These are phyloP conservation scores for Smutsia temminckii DNA, from an alignment of 2,797 vertebrate genomes.

Conservation along the genomic window DNA sequence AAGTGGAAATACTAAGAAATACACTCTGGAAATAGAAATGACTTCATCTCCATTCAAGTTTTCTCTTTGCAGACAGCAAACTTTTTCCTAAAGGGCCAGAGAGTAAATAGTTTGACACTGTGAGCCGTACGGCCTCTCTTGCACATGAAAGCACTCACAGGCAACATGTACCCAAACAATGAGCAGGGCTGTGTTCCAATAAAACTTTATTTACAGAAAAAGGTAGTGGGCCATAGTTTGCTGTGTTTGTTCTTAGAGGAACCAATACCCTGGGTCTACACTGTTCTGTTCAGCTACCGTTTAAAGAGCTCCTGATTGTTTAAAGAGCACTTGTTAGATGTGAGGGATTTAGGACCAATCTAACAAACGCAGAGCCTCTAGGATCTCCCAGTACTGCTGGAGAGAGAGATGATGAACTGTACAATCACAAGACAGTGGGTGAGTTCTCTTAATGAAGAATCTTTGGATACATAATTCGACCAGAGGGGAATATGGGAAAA, in stretches of 20 bases:
- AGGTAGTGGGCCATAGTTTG: background rate
- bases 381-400: background rate
- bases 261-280: background rate
- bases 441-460: background rate
- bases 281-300: background rate
- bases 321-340: background rate
- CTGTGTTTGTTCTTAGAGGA: background rate
- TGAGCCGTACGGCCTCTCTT: no score
- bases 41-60: background rate
- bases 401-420: background rate
- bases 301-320: background rate
- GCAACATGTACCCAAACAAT: background rate
- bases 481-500: background rate
- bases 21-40: background rate
- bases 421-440: background rate
- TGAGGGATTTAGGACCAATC: background rate
- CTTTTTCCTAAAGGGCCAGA: background rate
- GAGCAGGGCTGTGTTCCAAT: background rate
- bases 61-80: background rate
- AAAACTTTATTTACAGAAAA: background rate
- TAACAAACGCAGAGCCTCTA: background rate
- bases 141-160: background rate
- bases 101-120: background rate
- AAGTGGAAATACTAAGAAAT: conserved; percentile 29
- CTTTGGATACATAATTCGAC: background rate